Conservation (phyloP, 2,113 vertebrate species). For the Rhinopomastus cyanomelas region DNA sequence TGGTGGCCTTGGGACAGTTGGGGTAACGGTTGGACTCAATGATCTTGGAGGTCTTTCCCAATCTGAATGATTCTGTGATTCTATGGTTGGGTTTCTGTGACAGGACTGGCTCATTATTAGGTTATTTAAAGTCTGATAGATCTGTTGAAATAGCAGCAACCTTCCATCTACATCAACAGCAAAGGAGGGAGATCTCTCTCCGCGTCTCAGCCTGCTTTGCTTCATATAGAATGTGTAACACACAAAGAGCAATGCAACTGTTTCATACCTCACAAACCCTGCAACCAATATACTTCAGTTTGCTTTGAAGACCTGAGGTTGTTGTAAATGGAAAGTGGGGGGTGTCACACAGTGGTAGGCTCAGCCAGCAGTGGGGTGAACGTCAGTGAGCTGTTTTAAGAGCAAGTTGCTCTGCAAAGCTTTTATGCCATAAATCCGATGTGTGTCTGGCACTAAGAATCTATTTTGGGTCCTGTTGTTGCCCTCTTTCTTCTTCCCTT, state of each 20-base stretch:
- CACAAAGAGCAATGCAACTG: not conserved
- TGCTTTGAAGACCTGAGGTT: not conserved
- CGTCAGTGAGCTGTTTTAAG: not conserved
- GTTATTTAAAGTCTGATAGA: not conserved
- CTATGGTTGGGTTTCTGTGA: not conserved
- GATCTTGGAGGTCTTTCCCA: no score
- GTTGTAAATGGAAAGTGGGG: not conserved
- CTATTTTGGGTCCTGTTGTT: slow-evolving; percentile 20
- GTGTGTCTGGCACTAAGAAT: not conserved
- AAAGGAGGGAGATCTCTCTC: not conserved
- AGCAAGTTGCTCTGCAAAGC: not conserved
- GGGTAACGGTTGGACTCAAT: no score
- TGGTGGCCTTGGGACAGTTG: no score
- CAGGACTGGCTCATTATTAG: not conserved
- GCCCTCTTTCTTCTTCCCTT: not conserved
- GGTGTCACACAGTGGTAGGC: not conserved
- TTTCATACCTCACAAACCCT: not conserved
- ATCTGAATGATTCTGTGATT: no score
- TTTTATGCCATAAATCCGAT: not conserved
- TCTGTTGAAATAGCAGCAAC: not conserved
- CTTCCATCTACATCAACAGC: not conserved
- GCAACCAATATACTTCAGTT: not conserved
- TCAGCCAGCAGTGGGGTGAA: not conserved
- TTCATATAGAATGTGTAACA: not conserved
- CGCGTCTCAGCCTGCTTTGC: not conserved